Conservation (phyloP, 2,797 vertebrate genomes). For the Aulostomus chinensis region DNA sequence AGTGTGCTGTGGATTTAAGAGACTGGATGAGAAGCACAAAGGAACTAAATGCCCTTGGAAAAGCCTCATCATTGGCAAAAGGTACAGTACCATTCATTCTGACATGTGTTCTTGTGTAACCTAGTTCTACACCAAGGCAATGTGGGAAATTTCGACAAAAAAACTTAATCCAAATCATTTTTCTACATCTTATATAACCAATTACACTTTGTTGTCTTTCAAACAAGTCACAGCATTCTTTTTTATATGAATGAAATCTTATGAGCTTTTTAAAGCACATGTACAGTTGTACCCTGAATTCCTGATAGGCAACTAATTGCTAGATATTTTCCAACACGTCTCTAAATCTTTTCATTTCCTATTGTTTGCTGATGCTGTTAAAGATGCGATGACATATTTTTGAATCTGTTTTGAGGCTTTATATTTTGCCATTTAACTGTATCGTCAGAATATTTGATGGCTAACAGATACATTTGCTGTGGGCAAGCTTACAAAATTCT, state of each 20-base stretch:
- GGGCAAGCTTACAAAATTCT: not conserved
- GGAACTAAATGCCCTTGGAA: constrained; percentile 55
- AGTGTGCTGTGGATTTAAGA: constrained; percentile 42
- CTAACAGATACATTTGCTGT: too few species aligned
- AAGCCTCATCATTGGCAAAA: constrained; percentile 62
- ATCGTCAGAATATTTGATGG: too few species aligned
- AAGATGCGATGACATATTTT: not conserved
- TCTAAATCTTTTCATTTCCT: too few species aligned
- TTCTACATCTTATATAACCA: too few species aligned
- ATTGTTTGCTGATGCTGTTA: constrained; percentile 8
- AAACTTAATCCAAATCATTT: too few species aligned
- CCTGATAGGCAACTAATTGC: not conserved
- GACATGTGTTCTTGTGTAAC: constrained; percentile 26
- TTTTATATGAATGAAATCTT: not conserved
- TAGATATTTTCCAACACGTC: too few species aligned
- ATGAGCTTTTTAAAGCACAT: constrained; percentile 1
- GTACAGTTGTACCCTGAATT: not conserved
- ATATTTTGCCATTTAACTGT: too few species aligned
- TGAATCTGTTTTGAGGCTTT: not conserved
- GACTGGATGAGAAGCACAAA: constrained; percentile 52
- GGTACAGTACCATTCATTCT: constrained; percentile 68
- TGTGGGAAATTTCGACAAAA: constrained; percentile 7
- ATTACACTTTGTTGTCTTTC: too few species aligned
- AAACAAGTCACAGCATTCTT: too few species aligned
- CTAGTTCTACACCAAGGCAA: constrained; percentile 14